Base-by-base conservation (phyloP, 2,113 vertebrate genomes). In the Sorex araneus region DNA sequence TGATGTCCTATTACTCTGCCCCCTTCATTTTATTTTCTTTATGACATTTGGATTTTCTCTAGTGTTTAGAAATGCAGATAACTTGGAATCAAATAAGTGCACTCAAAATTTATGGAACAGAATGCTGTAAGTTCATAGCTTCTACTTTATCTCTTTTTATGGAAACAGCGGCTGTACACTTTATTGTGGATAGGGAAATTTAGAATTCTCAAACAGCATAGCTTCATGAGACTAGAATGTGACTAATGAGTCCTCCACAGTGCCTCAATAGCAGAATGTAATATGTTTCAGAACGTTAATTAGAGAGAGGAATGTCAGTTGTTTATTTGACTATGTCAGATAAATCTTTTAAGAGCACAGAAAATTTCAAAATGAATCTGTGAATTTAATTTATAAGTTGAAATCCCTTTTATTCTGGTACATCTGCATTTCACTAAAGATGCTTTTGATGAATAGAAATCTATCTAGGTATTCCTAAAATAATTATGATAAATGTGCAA, bases 401-500 rank as follows among this genome's bases (percentile, higher is more conserved):
- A 90, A 86, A 85, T 93, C 4, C 4, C 27, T 83, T 92, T 93
- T 57, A 78, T 83, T 75, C 19, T 74, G 11, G 27, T 90, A 92
- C 1, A 83, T 86, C 10, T 36, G 1, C 1, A 28, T 70, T 84
- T 89, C 19, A 21, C 18, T 87, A 43, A 74, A 63, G 21, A 6
- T 90, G 60, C 21, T 92, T 92, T 89, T n/a, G 57, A 64, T 91
- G 50, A 93, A 73, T 83, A n/a, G 78, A 95, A 69, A 74, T 92
- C 60, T 90, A n/a, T 81, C n/a, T 86, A 45, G 2, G 10, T 89
- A 88, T 83, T 85, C 43, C 43, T 92, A 92, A 92, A 93, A 82
- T 79, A 83, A 86, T 88, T 69, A 71, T 13, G 45, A 23, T 40
- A 28, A 89, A 47, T 73, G 34, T 92, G 79, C 85, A 88, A 47